Evolutionary conservation across 2,113 vertebrate genomes (phyloP).

Genomic region (Erythrocercus mccallii): DNA sequence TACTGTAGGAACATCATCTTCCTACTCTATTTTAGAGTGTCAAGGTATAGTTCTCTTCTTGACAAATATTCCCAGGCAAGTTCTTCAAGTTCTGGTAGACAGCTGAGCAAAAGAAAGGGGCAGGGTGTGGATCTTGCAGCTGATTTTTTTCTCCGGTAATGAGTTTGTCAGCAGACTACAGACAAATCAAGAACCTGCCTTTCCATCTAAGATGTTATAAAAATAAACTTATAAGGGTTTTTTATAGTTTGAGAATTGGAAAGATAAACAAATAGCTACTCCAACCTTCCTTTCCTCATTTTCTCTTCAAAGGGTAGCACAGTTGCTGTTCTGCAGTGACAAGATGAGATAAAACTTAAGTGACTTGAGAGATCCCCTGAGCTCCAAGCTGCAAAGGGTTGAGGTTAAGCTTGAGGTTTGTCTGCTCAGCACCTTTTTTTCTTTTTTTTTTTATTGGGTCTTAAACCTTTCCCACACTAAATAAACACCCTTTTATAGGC

Average conservation of each 20-base stretch:
- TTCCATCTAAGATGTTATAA: not conserved
- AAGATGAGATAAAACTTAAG: constrained; percentile 36
- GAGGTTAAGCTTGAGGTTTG: constrained; percentile 52
- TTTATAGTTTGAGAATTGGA: not conserved
- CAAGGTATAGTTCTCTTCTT: not conserved
- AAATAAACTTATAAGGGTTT: not conserved
- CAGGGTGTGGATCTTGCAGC: not conserved
- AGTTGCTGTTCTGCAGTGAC: not conserved
- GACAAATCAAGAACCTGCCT: not conserved
- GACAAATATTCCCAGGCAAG: not conserved
- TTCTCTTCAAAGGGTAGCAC: not conserved
- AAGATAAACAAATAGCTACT: not conserved
- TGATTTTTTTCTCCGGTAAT: not conserved
- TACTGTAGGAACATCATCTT: not conserved
- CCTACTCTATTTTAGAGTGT: not conserved
- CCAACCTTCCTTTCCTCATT: not conserved
- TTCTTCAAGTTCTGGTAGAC: not conserved
- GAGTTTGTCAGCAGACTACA: not conserved
- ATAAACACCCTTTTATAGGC: constrained; percentile 48
- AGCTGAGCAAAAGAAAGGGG: not conserved
- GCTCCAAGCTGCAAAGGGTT: not conserved
- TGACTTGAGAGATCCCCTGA: not conserved
- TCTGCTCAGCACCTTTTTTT: constrained; percentile 24
- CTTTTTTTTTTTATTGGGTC: constrained; percentile 19
- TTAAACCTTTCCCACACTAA: constrained; percentile 56